Conservation (phyloP, 2,797 vertebrate species). For the Melanotaenia maccullochi region DNA sequence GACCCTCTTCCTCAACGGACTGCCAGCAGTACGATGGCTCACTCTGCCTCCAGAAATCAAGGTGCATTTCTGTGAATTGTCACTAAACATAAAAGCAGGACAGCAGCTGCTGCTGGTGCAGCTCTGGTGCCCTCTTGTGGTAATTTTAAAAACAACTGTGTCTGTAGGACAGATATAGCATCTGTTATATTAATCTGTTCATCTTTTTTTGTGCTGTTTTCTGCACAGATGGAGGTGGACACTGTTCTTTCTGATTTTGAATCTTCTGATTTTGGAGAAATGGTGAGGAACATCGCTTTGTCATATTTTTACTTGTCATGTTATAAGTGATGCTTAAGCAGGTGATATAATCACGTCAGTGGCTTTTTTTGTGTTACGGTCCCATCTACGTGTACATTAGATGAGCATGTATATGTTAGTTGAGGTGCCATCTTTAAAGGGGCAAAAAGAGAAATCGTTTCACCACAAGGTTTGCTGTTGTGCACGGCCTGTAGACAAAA, state of each 20-base stretch:
- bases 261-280: conserved; percentile 95
- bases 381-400: neutral
- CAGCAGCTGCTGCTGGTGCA: neutral
- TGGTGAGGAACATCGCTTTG: conserved; percentile 81
- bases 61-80: conserved; percentile 71
- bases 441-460: too few relatives aligned
- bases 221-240: conserved; percentile 90
- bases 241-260: conserved; percentile 93
- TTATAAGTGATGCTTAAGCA: neutral
- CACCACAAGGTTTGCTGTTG: too few relatives aligned
- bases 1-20: conserved; percentile 84
- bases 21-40: conserved; percentile 93
- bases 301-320: neutral
- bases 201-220: neutral
- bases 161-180: too few relatives aligned
- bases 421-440: conserved; percentile 14
- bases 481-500: too few relatives aligned
- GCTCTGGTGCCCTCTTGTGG: conserved; percentile 55
- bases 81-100: neutral
- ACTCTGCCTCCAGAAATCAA: conserved; percentile 89
- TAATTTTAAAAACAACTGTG: neutral
- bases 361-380: too few relatives aligned
- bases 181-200: neutral
- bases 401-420: neutral
- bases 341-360: too few relatives aligned